Evolutionary conservation across 2,113 vertebrate genomes (phyloP).

Genomic region (Platysternon megacephalum): DNA sequence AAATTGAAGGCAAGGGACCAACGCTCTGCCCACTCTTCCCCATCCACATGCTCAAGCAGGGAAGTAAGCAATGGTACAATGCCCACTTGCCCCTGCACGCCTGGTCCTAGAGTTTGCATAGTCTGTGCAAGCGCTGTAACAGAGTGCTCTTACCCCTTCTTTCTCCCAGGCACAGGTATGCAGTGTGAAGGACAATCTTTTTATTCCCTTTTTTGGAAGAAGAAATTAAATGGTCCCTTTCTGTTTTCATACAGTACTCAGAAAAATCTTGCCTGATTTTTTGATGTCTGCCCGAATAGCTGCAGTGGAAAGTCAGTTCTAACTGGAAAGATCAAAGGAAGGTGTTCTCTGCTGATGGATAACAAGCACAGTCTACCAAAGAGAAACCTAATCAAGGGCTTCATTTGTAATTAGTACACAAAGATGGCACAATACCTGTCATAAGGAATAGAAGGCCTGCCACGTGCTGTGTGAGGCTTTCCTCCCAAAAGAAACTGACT

Average conservation of each 20-base stretch:
- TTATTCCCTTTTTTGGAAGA: background rate
- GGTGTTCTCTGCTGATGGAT: background rate
- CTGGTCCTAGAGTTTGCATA: background rate
- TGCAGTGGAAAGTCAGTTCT: background rate
- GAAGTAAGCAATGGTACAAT: background rate
- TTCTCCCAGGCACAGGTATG: background rate
- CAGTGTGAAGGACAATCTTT: background rate
- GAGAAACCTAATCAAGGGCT: background rate
- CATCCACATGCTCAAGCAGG: background rate
- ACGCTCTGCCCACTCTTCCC: background rate
- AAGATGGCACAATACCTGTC: slow-evolving; percentile 78
- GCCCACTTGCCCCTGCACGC: background rate
- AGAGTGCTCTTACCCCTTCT: background rate
- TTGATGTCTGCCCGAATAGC: background rate
- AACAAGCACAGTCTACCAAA: background rate
- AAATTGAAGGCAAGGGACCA: background rate
- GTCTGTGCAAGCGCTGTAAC: background rate
- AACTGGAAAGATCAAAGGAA: background rate
- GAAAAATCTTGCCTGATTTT: background rate
- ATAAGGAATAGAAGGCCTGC: slow-evolving; percentile 90
- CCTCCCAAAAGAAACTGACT: slow-evolving; percentile 89
- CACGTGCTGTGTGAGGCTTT: slow-evolving; percentile 86
- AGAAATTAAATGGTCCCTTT: background rate
- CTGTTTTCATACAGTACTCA: background rate
- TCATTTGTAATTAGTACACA: accelerated